Conservation (phyloP, 2,797 vertebrate genomes). For the Myoxocephalus aenaeus region DNA sequence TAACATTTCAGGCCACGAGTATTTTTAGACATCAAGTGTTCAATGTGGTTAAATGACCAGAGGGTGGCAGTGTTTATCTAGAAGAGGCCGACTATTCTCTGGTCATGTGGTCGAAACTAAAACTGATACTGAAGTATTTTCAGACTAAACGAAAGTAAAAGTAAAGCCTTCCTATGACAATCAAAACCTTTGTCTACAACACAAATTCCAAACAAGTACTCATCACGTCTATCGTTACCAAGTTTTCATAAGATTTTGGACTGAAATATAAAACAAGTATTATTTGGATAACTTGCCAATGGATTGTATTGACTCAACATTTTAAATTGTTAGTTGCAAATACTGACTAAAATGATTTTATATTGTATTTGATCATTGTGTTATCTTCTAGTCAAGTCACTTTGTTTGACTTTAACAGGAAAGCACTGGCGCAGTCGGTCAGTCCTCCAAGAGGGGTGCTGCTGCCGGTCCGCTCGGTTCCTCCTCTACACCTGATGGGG, state of each 20-base stretch:
- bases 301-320: background rate
- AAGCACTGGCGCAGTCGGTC: constrained; percentile 62
- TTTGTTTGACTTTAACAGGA: constrained; percentile 53
- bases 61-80: constrained; percentile 63
- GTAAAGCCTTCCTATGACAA: constrained; percentile 16
- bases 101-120: constrained; percentile 69
- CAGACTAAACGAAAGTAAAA: constrained; percentile 76
- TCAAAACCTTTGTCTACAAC: background rate
- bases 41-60: constrained; percentile 33
- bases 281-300: background rate
- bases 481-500: constrained; percentile 48
- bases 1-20: background rate
- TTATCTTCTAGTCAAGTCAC: background rate
- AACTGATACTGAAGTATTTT: constrained; percentile 65
- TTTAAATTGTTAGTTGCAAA: background rate
- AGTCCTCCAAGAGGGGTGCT: constrained; percentile 81
- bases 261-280: background rate
- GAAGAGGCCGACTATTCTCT: background rate
- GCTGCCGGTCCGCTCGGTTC: background rate
- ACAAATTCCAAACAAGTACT: background rate
- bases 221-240: background rate
- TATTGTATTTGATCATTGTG: background rate
- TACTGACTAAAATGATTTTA: background rate
- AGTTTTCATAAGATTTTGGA: background rate
- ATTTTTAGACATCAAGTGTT: background rate